These are phyloP conservation scores for Paragorgia papillata DNA, from an alignment of 92 coral and sea anemone genomes.

Conservation along the genomic window DNA sequence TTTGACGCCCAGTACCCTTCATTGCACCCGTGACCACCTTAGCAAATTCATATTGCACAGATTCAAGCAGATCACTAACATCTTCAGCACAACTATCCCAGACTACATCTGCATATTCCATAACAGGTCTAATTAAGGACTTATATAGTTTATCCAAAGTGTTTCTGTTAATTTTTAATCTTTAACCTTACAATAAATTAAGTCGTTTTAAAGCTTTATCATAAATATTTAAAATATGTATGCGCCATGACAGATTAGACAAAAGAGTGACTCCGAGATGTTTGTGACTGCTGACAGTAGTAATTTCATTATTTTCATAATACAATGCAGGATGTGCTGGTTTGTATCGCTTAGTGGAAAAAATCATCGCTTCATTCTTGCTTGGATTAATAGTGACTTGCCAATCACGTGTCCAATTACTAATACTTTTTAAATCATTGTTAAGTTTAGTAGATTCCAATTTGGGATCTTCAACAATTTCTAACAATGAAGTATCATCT, in stretches of 20 bases:
- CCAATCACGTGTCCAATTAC: conserved; percentile 42
- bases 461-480: conserved; percentile 40
- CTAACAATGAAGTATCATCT: conserved; percentile 42
- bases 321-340: conserved; percentile 1
- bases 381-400: conserved; percentile 34
- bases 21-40: conserved; percentile 62
- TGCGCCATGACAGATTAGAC: conserved; percentile 24
- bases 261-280: conserved; percentile 41
- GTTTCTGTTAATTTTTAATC: conserved; percentile 9
- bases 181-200: conserved; percentile 14
- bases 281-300: conserved; percentile 11
- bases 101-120: conserved; percentile 35
- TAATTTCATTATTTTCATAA: neutral
- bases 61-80: conserved; percentile 49
- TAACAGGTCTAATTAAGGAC: conserved; percentile 28
- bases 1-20: neutral
- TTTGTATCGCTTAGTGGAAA: neutral
- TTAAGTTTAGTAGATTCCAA: conserved; percentile 22
- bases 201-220: neutral
- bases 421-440: conserved; percentile 25
- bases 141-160: conserved; percentile 8
- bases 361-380: conserved; percentile 36
- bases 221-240: conserved; percentile 12
- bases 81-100: conserved; percentile 37
- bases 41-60: conserved; percentile 55